phyloP scores from a whole-genome alignment of 2,113 vertebrate species.

The Pseudorasbora parva region DNA sequence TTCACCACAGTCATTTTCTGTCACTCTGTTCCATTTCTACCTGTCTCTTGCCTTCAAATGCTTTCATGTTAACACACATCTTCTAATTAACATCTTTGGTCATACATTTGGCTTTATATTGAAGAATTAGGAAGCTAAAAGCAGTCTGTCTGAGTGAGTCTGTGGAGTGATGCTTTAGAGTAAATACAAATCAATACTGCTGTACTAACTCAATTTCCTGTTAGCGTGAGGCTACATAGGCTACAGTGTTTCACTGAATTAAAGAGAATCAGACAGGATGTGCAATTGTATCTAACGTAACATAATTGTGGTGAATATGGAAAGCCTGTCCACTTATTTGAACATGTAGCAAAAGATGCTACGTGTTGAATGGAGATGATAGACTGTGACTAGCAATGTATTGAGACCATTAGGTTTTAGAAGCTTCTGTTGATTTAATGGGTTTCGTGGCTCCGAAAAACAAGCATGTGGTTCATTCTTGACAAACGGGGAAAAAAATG shows the following conservation, averaged over 20 bases:
- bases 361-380: constrained; percentile 24
- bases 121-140: constrained; percentile 45
- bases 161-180: constrained; percentile 39
- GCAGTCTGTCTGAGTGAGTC: constrained; percentile 9
- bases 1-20: not conserved
- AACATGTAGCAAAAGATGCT: constrained; percentile 24
- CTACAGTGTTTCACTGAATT: constrained; percentile 33
- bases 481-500: not conserved
- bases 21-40: not conserved
- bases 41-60: not conserved
- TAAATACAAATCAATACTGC: constrained; percentile 37
- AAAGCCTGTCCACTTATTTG: constrained; percentile 32
- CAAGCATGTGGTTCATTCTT: constrained; percentile 23
- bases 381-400: constrained; percentile 36
- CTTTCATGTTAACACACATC: not conserved
- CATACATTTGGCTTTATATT: constrained; percentile 14
- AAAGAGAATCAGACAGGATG: not conserved
- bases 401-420: constrained; percentile 41
- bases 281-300: constrained; percentile 15
- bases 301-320: constrained; percentile 48
- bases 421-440: constrained; percentile 27
- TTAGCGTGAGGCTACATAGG: constrained; percentile 36
- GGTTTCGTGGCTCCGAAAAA: constrained; percentile 21
- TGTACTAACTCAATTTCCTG: constrained; percentile 42
- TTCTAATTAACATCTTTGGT: not conserved